These are phyloP conservation scores for Hemicordylus capensis DNA, from an alignment of 2,113 vertebrate species.

Conservation along the genomic window DNA sequence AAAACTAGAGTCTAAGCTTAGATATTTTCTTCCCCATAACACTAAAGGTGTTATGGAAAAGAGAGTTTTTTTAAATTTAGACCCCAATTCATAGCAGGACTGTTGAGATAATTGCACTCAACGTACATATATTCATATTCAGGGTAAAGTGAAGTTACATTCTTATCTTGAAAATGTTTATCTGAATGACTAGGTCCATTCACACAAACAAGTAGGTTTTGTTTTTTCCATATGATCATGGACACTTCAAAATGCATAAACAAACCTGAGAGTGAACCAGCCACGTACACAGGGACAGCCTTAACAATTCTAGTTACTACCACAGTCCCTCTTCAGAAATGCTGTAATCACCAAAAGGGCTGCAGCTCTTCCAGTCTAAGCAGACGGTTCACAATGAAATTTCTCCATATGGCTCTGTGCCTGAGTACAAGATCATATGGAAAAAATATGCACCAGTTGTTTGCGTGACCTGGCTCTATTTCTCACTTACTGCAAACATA, in stretches of 20 bases:
- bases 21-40: neutral
- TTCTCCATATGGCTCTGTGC: neutral
- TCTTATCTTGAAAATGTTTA: neutral
- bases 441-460: neutral
- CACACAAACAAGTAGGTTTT: neutral
- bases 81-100: no score
- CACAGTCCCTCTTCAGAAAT: neutral
- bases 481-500: neutral
- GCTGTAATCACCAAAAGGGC: neutral
- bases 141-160: neutral
- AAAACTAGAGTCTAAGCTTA: no score
- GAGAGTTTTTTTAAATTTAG: no score
- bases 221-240: neutral
- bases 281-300: neutral
- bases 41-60: no score
- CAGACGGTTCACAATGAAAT: neutral
- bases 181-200: neutral
- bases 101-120: no score
- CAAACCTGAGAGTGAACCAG: neutral
- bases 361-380: neutral
- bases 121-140: no score
- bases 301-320: neutral
- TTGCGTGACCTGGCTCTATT: neutral
- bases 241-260: neutral
- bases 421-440: neutral